phyloP scores from a whole-genome alignment of 2,113 vertebrate genomes.

The Hippocampus guttulatus region DNA sequence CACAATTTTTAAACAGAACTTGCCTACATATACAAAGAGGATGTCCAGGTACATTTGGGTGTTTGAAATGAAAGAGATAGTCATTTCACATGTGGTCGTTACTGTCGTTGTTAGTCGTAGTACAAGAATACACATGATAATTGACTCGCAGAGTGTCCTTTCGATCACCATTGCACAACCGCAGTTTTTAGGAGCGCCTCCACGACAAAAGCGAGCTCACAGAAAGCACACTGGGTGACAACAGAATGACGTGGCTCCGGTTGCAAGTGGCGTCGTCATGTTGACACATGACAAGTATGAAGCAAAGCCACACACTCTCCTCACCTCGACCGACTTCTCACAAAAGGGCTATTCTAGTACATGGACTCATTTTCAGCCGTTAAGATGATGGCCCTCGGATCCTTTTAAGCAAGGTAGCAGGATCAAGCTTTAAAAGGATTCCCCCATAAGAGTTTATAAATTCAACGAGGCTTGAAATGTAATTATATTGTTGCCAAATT shows the following conservation, averaged over 20 bases:
- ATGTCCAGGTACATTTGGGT: conserved; percentile 16
- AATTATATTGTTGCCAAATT: conserved; percentile 68
- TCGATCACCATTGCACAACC: not conserved
- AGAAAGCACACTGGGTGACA: not conserved
- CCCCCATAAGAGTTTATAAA: conserved; percentile 19
- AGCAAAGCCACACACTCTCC: conserved; percentile 29
- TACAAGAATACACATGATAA: not conserved
- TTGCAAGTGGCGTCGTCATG: not conserved
- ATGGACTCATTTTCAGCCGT: conserved; percentile 62
- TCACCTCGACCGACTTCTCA: conserved; percentile 40
- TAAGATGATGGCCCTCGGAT: conserved; percentile 58
- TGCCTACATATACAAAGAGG: conserved; percentile 35
- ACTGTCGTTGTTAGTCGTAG: not conserved
- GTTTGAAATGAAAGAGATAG: not conserved
- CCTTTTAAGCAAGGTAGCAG: conserved; percentile 63
- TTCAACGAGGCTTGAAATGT: conserved; percentile 65
- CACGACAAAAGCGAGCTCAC: not conserved
- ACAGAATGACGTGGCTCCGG: not conserved
- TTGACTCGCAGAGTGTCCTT: not conserved
- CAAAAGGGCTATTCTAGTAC: conserved; percentile 72
- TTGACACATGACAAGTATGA: not conserved
- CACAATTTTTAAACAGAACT: conserved; percentile 19
- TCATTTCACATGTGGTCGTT: not conserved
- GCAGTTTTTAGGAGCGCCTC: not conserved
- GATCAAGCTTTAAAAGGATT: conserved; percentile 64